Base-by-base conservation (phyloP, 2,888 invertebrate species). In the Drosophila conformis region DNA sequence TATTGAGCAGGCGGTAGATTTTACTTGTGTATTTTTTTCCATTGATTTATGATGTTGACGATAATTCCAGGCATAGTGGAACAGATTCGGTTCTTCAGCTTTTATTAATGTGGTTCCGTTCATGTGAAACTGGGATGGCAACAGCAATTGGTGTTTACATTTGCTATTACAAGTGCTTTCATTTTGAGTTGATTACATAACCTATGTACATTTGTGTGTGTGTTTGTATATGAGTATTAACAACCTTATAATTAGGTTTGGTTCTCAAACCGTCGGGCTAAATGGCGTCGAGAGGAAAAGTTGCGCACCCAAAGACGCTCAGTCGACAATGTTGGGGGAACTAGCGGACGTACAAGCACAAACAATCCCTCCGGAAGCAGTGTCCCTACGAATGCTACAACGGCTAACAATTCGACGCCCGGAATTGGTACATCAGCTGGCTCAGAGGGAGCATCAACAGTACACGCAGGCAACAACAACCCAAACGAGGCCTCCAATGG, bases 281-380 rank as follows among this genome's bases (percentile, higher is more conserved):
- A 99, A 94, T 99, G 99, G 99, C 96, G 99, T 61, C 95, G 99
- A 25, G 99, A 99, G 93, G 99, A 99, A 93, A 99, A 99, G 94
- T 95, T 99, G 71, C 95, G 99, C 62, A 99, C 97, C 92, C 99
- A 99, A 94, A 94, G 97, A 80, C 94, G 97, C 7, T 91, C 93
- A 2, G 90, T 88, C 6, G 92, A 92, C 42, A 88, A 89, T 69
- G 84, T 89, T 7, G 73, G 60, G 1, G 70, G 62, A 56, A 80
- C 65, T 54, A 84, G 78, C 54, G 84, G 83, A 13, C 73, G 89
- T 2, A 74, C 71, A 40, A 89, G 88, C 69, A 73, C 83, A 40
- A 89, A 83, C 42, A 88, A 80, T 71, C 63, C 71, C 33, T 48
- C 79, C 27, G 73, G 68, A 29, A 42, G 73, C 46, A 36, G 75